Evolutionary conservation across 2,888 invertebrate species (phyloP), one percentile per base, ranked within the genome.

Genomic region (Caenorhabditis imperialis): DNA sequence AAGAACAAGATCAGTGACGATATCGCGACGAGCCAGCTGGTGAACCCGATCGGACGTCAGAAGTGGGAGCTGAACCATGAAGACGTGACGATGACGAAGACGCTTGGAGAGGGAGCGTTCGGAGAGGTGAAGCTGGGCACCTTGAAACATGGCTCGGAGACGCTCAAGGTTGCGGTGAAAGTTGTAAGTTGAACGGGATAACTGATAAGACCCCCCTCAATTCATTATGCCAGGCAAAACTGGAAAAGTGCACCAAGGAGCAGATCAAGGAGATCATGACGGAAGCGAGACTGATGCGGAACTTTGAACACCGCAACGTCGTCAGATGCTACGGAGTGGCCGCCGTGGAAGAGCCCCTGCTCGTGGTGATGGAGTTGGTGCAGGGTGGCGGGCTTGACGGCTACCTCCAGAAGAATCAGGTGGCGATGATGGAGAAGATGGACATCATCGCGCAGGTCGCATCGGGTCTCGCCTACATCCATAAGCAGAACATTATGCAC

Each of bases 211-310:
- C n/a, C n/a, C n/a, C n/a, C n/a, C n/a, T n/a, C n/a, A n/a, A 4
- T 6, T 30, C 10, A 4, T 50, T n/a, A 6, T 18, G 33, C 6
- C 42, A 62, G 77, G 82, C 82, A 10, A 83, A 82, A 60, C 61
- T 82, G 8, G 81, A 82, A 27, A 62, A 70, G 7, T 20, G 77
- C 20, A 83, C 79, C 2, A 82, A 82, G 63, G 82, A 82, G 14
- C 82, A 82, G 53, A 81, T 82, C 65, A 77, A 78, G 38, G 81
- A 83, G 57, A 78, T 83, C 38, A 82, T 78, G 75, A 42, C 55
- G 6, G 83, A 83, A 53, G 81, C 83, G 10, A 75, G 83, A 12
- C 58, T 83, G 20, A 81, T 82, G 81, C 69, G 82, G n/a, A n/a
- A 61, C 7, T 80, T 82, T 53, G 65, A 78, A 23, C 82, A 83